Conservation (phyloP, 2,797 vertebrate species). For the Tenualosa thibaudeaui region DNA sequence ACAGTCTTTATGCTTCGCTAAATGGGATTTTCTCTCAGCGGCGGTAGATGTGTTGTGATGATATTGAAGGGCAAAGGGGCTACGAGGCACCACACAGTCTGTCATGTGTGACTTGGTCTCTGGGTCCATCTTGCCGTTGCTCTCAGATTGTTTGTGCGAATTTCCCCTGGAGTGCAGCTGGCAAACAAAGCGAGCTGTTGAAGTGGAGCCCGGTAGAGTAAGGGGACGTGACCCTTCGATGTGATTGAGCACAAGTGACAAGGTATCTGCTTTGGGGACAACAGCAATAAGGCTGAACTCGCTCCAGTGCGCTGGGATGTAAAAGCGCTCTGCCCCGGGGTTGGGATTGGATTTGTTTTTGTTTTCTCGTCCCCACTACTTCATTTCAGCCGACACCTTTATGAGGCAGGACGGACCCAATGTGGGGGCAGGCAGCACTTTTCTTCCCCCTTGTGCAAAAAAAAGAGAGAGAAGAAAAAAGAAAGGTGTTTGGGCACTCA, state of each 20-base stretch:
- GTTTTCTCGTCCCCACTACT: slow-evolving; percentile 35
- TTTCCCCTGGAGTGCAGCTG: slow-evolving; percentile 3
- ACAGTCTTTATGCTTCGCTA: background rate
- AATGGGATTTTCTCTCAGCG: background rate
- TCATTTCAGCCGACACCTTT: slow-evolving; percentile 39
- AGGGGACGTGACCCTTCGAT: slow-evolving; percentile 24
- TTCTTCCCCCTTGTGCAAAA: slow-evolving; percentile 2
- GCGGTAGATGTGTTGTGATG: background rate
- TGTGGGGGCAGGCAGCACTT: background rate
- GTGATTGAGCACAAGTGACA: slow-evolving; percentile 12
- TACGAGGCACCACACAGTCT: background rate
- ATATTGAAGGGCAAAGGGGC: slow-evolving; percentile 8
- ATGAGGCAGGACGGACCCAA: slow-evolving; percentile 17
- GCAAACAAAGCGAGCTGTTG: background rate
- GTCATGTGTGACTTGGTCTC: slow-evolving; percentile 13
- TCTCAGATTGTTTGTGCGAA: slow-evolving; percentile 14
- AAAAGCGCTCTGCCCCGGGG: slow-evolving; percentile 16
- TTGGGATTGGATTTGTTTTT: slow-evolving; percentile 42
- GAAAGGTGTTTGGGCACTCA: background rate
- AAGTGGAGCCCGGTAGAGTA: background rate
- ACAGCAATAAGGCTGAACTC: slow-evolving; percentile 27
- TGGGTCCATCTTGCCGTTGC: background rate
- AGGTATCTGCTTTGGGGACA: slow-evolving; percentile 21
- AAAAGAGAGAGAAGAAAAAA: background rate
- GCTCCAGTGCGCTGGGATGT: slow-evolving; percentile 19